Base-by-base conservation (phyloP, 2,113 vertebrate genomes). In the Myrmecophaga tridactyla region DNA sequence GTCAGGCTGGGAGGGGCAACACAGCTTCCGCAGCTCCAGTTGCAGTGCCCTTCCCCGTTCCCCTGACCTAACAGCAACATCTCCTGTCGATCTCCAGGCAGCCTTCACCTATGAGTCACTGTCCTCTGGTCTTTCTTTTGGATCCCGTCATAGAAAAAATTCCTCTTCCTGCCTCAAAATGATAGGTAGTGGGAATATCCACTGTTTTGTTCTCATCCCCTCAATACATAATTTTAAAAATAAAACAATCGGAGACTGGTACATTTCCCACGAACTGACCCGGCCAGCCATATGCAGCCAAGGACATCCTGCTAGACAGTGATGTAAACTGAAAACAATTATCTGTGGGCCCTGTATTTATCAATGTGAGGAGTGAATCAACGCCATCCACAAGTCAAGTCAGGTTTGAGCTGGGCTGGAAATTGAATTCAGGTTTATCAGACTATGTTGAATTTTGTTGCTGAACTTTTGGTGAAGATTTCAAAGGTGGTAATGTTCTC, bases 211-310 rank as follows among this genome's bases (percentile, higher is more conserved):
- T 92, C 18, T 90, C 46, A 75, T 92, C 1, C 17, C 7, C 17
- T 34, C 18, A 80, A 94, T 10, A 14, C 25, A n/a, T 76, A 94
- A 96, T 81, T 84, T 65, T 31, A 95, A 95, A 90, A 94, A 94
- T 87, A 96, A 92, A 96, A 63, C 93, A 85, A 65, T 65, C 58
- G 69, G 84, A 95, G 63, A 58, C 13, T 20, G 31, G 39, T 87
- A 51, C 14, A 20, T 88, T 92, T 94, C 39, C 62, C 46, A 76
- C 67, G 58, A 65, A 73, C 60, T 77, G 84, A 94, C 70, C 90
- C 70, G 60, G 77, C 73, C n/a, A 25, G 14, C 60, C 86, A 60
- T 67, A 48, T 11, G 4, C 11, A 60, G 62, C 23, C 60, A 77
- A 91, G 95, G 94, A 88, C 73, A 89, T 39, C 46, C 51, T 76